phyloP scores from a whole-genome alignment of 2,113 vertebrate genomes.

The Nibea coibor region DNA sequence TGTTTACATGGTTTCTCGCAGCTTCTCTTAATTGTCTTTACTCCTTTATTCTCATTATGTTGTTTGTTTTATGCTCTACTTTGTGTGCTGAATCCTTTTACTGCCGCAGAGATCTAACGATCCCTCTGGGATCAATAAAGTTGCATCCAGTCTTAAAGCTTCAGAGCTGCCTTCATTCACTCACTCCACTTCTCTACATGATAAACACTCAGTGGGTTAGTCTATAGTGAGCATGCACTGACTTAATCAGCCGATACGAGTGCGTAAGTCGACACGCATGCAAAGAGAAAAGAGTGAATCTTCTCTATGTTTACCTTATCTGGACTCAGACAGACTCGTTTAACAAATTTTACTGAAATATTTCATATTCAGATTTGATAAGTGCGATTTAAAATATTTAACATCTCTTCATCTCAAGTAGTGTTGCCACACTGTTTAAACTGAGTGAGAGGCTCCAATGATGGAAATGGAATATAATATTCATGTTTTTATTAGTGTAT shows the following conservation, averaged over 20 bases:
- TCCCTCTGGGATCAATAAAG: constrained; percentile 38
- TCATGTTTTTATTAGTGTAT: no score
- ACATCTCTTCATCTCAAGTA: background rate
- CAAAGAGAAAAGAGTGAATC: no score
- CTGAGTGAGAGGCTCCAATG: background rate
- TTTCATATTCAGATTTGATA: no score
- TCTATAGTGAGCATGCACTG: background rate
- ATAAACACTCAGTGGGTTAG: background rate
- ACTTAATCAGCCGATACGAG: background rate
- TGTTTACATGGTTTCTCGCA: background rate
- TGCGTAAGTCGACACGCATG: background rate
- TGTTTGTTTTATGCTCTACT: constrained; percentile 5
- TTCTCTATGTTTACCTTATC: no score
- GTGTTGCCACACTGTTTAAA: background rate
- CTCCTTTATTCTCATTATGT: constrained; percentile 5
- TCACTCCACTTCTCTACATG: background rate
- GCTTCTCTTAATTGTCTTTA: constrained; percentile 11
- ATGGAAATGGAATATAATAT: background rate
- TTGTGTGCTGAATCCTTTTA: background rate
- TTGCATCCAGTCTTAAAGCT: constrained; percentile 33
- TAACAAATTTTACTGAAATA: no score
- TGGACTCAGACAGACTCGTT: background rate
- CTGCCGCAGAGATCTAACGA: constrained; percentile 11
- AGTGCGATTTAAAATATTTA: no score
- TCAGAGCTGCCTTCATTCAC: constrained; percentile 26